phyloP scores from a whole-genome alignment of 2,797 vertebrate genomes.

The Sebastes minor region DNA sequence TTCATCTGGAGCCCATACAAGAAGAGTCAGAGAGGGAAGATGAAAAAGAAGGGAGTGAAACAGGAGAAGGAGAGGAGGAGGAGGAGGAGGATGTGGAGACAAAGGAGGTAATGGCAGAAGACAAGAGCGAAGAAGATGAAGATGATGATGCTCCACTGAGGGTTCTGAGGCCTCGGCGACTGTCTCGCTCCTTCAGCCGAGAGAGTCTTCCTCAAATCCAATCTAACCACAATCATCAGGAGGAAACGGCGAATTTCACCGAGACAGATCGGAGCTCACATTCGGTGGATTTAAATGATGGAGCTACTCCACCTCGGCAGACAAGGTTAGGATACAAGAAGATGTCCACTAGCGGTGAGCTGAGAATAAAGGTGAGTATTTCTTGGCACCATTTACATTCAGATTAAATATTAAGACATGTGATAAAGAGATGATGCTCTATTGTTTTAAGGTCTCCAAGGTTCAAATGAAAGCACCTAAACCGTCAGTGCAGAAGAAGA shows the following conservation, averaged over 20 bases:
- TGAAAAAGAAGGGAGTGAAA: not conserved
- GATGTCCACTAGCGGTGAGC: not conserved
- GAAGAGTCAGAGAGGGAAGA: slow-evolving; percentile 55
- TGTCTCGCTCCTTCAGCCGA: not conserved
- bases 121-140: slow-evolving; percentile 16
- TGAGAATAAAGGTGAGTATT: slow-evolving; percentile 25
- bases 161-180: slow-evolving; percentile 21
- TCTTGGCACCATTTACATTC: not conserved
- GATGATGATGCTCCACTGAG: slow-evolving; percentile 13
- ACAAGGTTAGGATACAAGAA: not conserved
- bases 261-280: not conserved
- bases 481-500: not conserved
- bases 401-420: not conserved
- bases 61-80: not conserved
- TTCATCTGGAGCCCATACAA: slow-evolving; percentile 54
- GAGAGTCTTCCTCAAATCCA: not conserved
- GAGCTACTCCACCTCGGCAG: not conserved
- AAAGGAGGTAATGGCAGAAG: not conserved
- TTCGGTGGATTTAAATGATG: not conserved
- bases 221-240: not conserved
- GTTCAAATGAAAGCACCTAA: not conserved
- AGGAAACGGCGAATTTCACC: not conserved
- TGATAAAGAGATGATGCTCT: not conserved
- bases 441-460: slow-evolving; percentile 13
- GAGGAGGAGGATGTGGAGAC: not conserved